Percentiles rank a stretch among this genome's conserved stretches.
These are phyloP conservation scores for Enteromius thamalakanensis DNA, from an alignment of 2,797 vertebrate species.

Conservation along the genomic window DNA sequence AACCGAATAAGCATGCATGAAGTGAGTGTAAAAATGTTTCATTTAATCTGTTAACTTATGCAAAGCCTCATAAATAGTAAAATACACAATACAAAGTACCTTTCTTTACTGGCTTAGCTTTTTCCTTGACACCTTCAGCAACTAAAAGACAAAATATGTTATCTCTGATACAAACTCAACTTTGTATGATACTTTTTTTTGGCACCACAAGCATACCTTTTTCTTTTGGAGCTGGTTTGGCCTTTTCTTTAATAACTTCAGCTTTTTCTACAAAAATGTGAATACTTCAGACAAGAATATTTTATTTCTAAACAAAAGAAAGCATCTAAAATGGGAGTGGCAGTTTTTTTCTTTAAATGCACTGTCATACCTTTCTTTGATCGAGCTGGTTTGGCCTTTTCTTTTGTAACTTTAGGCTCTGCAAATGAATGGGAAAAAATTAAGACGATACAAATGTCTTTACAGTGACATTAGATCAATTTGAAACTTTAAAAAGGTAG, in stretches of 20 bases:
- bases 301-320: not conserved
- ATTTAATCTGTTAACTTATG: not conserved
- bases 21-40: too few species aligned
- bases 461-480: not conserved
- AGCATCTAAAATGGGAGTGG: constrained; percentile 14
- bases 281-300: not conserved
- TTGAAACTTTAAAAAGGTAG: not conserved
- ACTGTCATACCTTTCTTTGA: constrained; percentile 66
- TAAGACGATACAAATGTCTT: not conserved
- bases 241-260: constrained; percentile 13
- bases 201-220: not conserved
- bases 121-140: constrained; percentile 25
- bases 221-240: constrained; percentile 22
- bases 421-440: not conserved
- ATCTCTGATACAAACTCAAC: not conserved
- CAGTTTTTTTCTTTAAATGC: constrained; percentile 17
- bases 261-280: not conserved
- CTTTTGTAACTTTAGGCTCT: not conserved
- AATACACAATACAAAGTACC: not conserved
- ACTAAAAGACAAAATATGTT: constrained; percentile 1
- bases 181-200: not conserved
- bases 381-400: constrained; percentile 30
- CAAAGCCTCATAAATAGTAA: not conserved
- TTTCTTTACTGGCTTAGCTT: constrained; percentile 27
- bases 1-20: too few species aligned